Percentiles rank a stretch among this genome's conserved stretches.
phyloP scores from a whole-genome alignment of 2,888 invertebrate species.

The Pseudolycoriella hygida region DNA sequence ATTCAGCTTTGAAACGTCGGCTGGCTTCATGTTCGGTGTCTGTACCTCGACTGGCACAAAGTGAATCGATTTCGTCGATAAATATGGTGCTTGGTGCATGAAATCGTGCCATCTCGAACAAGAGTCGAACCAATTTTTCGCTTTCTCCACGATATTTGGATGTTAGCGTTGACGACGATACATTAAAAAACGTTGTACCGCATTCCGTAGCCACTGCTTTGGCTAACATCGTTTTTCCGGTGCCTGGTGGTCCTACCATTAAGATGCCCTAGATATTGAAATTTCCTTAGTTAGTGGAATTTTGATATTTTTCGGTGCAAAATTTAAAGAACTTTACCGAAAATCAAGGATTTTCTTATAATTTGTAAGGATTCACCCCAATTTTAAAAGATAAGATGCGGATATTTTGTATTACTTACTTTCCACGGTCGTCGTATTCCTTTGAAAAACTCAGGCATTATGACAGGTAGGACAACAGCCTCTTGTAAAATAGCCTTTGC shows the following conservation, averaged over 20 bases:
- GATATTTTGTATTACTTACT: too few relatives aligned
- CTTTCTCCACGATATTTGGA: conserved; percentile 86
- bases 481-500: conserved; percentile 66
- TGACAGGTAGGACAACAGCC: conserved; percentile 69
- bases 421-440: conserved; percentile 73
- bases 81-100: conserved; percentile 83
- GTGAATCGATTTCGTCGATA: conserved; percentile 77
- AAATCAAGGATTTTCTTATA: too few relatives aligned
- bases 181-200: conserved; percentile 73
- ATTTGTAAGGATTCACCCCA: too few relatives aligned
- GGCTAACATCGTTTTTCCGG: conserved; percentile 66
- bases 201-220: conserved; percentile 83
- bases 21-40: conserved; percentile 82
- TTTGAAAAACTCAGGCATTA: conserved; percentile 80
- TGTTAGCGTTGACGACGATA: conserved; percentile 70
- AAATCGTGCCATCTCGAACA: conserved; percentile 80
- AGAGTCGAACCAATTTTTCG: conserved; percentile 66
- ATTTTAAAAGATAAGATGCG: too few relatives aligned
- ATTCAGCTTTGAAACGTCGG: conserved; percentile 66
- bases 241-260: conserved; percentile 40
- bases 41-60: conserved; percentile 64
- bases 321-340: too few relatives aligned
- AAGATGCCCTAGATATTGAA: conserved; percentile 19
- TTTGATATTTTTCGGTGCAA: too few relatives aligned
- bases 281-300: too few relatives aligned